phyloP scores from a whole-genome alignment of 2,113 vertebrate species.

The Myiozetetes cayanensis region DNA sequence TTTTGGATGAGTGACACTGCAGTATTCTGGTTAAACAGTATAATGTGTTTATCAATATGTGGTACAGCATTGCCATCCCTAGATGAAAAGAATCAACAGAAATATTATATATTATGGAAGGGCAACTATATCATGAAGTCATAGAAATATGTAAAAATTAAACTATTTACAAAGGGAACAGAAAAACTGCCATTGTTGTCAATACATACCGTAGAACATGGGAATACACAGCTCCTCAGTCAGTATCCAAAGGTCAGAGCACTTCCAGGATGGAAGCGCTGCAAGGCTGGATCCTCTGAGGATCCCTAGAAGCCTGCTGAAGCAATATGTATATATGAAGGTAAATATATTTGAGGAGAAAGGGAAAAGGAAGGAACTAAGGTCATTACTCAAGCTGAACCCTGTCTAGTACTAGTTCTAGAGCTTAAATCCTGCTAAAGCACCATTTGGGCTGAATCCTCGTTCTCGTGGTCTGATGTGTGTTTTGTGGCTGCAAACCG shows the following conservation, averaged over 20 bases:
- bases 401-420: background rate
- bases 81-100: background rate
- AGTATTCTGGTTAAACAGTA: background rate
- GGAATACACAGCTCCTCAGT: background rate
- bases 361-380: background rate
- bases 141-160: background rate
- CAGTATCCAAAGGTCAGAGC: background rate
- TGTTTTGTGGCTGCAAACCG: background rate
- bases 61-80: background rate
- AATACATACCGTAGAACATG: background rate
- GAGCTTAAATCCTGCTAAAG: background rate
- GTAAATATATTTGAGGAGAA: background rate
- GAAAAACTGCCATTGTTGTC: background rate
- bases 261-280: background rate
- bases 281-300: background rate
- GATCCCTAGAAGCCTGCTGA: background rate
- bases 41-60: background rate
- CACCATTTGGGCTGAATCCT: background rate
- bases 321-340: background rate
- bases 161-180: background rate
- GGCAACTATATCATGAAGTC: background rate
- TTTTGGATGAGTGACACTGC: background rate
- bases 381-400: background rate
- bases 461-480: rapidly evolving
- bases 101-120: background rate